phyloP scores from a whole-genome alignment of 2,113 vertebrate species.

The Peromyscus californicus region DNA sequence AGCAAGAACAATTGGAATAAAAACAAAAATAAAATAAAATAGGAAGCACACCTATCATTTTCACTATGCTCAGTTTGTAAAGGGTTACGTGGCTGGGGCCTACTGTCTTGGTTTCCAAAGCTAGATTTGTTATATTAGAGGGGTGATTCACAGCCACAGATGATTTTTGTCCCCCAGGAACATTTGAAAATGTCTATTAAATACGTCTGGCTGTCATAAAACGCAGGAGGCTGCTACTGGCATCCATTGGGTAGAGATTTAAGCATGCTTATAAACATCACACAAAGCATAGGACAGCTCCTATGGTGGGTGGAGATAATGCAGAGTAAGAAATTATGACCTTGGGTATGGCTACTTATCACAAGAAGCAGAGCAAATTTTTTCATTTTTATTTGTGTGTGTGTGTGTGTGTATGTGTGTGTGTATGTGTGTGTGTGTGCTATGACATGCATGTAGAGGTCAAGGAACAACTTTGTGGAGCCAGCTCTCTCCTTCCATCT shows the following conservation, averaged over 20 bases:
- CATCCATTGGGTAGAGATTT: neutral
- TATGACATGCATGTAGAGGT: too few relatives aligned
- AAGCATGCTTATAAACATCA: neutral
- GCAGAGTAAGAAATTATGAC: neutral
- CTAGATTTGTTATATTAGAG: conserved; percentile 1
- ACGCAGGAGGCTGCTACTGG: neutral
- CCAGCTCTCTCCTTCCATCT: too few relatives aligned
- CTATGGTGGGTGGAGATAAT: neutral
- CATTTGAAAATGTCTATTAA: neutral
- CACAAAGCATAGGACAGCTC: neutral
- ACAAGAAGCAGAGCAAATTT: neutral
- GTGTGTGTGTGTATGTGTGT: neutral
- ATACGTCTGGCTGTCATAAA: neutral
- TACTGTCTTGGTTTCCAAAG: conserved; percentile 2
- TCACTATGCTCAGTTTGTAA: neutral
- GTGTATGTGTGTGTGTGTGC: too few relatives aligned
- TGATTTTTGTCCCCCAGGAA: neutral
- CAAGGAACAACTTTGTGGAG: too few relatives aligned
- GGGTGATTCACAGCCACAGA: neutral
- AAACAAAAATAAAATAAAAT: neutral
- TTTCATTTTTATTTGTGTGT: neutral
- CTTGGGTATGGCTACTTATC: neutral
- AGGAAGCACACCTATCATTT: conserved; percentile 8
- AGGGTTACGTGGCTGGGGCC: neutral
- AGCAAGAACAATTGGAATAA: conserved; percentile 30